Base-by-base conservation (phyloP, 2,113 vertebrate species). In the Dolichotis patagonum region DNA sequence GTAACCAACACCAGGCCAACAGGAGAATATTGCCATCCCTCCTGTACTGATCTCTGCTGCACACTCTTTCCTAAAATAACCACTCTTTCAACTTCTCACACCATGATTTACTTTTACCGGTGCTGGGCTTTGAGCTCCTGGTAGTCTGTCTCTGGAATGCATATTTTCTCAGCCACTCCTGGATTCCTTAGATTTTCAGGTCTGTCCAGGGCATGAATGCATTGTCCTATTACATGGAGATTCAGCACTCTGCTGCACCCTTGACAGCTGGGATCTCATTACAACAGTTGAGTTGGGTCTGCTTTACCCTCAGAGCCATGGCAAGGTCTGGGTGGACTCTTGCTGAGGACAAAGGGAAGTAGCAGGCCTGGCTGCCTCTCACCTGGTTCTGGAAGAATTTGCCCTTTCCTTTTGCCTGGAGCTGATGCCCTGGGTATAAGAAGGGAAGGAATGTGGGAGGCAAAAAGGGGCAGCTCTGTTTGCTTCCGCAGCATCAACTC, bases 141-240 rank as follows among this genome's bases (percentile, higher is more conserved):
- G 56, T 75, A 63, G 35, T 84, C 69, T 82, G 20, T 82, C 17
- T 92, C 17, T 52, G 92, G 85, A 96, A 85, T 22, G 28, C 11
- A 38, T 12, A 0, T 32, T 82, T 19, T 62, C 26, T 38, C 26
- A 20, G 11, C 85, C n/a, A n/a, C 85, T 90, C 43, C 60, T 90
- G 88, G 62, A 52, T 93, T 96, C 69, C 81, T 91, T 83, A 63
- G 71, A 71, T 63, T 88, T 86, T 91, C 67, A 80, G 38, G 28
- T 88, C 63, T 49, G 80, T 30, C 54, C 54, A 85, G 81, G 71
- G 60, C 28, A 30, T 19, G 43, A 78, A n/a, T 63, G 20, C 10
- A 6, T 46, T 67, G 30, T 49, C 35, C 22, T 83, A 0, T 46
- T 83, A n/a, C 52, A 0, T 1, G 75, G 88, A 52, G 43, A 12